Conservation (phyloP, 2,888 invertebrate genomes). For the Plagodis pulveraria region DNA sequence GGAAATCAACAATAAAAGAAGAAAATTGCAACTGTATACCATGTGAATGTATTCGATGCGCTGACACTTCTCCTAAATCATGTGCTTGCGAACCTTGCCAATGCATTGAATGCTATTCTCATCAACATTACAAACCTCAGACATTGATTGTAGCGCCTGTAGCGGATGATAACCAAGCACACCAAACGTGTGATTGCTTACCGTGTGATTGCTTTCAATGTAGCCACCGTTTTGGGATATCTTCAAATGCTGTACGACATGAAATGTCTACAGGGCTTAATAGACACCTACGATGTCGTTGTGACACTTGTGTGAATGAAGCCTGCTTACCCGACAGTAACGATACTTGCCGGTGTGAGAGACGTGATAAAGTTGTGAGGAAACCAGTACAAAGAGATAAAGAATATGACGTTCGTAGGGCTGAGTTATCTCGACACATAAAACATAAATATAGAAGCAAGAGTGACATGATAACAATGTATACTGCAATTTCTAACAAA, state of each 20-base stretch:
- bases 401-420: conserved; percentile 58
- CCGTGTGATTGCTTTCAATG: conserved; percentile 64
- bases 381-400: conserved; percentile 54
- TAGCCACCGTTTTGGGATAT: conserved; percentile 38
- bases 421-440: conserved; percentile 27
- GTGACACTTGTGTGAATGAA: conserved; percentile 53
- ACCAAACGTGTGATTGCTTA: conserved; percentile 51
- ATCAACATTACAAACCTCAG: conserved; percentile 24
- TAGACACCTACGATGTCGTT: conserved; percentile 50
- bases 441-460: conserved; percentile 13
- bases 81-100: conserved; percentile 57
- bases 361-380: conserved; percentile 45
- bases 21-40: conserved; percentile 50
- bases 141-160: conserved; percentile 49
- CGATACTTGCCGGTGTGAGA: conserved; percentile 54
- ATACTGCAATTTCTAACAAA: conserved; percentile 41
- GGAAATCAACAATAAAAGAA: conserved; percentile 19
- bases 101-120: conserved; percentile 50
- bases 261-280: conserved; percentile 55
- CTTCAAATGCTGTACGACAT: conserved; percentile 41
- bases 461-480: conserved; percentile 49
- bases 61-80: conserved; percentile 30
- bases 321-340: conserved; percentile 48
- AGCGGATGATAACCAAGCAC: conserved; percentile 39
- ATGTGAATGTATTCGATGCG: conserved; percentile 45